Conservation (phyloP, 1,140 invertebrate species). For the Drosophila funebris region DNA sequence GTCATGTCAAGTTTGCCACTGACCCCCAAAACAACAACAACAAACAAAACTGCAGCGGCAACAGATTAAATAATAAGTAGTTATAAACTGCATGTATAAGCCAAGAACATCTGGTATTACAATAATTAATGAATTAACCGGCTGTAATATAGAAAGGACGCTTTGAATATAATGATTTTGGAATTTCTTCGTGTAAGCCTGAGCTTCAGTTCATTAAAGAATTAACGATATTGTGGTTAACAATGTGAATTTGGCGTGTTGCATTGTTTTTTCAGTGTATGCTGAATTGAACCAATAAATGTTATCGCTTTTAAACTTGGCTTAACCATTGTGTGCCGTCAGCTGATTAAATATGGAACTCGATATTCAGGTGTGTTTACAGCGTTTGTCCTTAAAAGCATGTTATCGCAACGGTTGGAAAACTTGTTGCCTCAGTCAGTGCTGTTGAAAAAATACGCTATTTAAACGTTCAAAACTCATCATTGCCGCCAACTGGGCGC, state of each 20-base stretch:
- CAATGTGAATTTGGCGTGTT: conserved; percentile 10
- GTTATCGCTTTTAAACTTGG: conserved; percentile 2
- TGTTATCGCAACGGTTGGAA: too few species aligned
- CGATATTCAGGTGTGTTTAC: background rate
- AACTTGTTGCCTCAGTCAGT: too few species aligned
- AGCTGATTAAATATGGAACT: background rate
- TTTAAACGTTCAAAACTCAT: too few species aligned
- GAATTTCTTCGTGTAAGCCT: conserved; percentile 23
- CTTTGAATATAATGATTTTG: conserved; percentile 29
- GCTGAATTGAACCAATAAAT: conserved; percentile 33
- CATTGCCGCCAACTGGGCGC: background rate
- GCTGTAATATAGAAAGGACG: conserved; percentile 24
- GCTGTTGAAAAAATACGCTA: too few species aligned
- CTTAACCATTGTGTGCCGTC: background rate
- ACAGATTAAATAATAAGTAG: conserved; percentile 40
- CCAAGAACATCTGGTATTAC: background rate
- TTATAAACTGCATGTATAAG: conserved; percentile 23
- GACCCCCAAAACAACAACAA: too few species aligned
- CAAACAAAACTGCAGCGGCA: conserved; percentile 23
- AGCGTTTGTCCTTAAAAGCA: too few species aligned
- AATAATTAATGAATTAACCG: conserved; percentile 18
- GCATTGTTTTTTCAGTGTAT: conserved; percentile 23
- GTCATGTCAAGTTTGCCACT: background rate
- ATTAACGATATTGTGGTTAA: conserved; percentile 41
- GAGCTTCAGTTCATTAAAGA: conserved; percentile 37